A percentile compares a stretch with the other conserved stretches of the same genome.
Evolutionary conservation across 2,113 vertebrate species (phyloP).

Genomic region (Delphinapterus leucas): DNA sequence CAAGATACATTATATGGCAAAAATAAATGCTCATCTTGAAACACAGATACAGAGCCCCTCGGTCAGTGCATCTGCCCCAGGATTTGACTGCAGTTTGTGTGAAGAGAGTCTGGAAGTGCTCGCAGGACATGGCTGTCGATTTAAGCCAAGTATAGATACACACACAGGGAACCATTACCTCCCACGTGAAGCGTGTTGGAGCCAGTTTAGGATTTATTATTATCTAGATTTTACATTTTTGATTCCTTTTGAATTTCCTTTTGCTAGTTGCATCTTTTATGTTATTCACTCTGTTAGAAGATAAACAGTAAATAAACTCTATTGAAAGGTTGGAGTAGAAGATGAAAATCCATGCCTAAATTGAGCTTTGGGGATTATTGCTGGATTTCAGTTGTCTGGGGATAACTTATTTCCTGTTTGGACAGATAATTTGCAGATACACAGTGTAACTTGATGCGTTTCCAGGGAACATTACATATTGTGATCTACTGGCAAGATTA

Average conservation of each 20-base stretch:
- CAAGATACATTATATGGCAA: not conserved
- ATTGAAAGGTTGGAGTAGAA: not conserved
- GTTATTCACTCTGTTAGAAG: not conserved
- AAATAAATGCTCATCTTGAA: not conserved
- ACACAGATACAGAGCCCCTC: not conserved
- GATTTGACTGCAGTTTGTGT: not conserved
- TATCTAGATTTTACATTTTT: not conserved
- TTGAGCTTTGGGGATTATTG: not conserved
- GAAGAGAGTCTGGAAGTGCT: not conserved
- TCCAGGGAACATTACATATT: not conserved
- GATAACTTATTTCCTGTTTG: not conserved
- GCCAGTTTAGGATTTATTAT: not conserved
- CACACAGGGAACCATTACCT: not conserved
- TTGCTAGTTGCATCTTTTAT: constrained; percentile 18
- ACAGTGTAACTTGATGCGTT: not conserved
- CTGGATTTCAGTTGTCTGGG: not conserved
- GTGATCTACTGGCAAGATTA: not conserved
- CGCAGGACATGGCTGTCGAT: not conserved
- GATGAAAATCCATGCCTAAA: not conserved
- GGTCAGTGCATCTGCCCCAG: not conserved
- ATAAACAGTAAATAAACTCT: not conserved
- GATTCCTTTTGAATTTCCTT: not conserved
- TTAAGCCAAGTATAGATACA: not conserved
- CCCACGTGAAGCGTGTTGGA: not conserved
- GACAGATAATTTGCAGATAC: not conserved